Evolutionary conservation across 2,113 vertebrate genomes (phyloP).

Genomic region (Rynchops niger): DNA sequence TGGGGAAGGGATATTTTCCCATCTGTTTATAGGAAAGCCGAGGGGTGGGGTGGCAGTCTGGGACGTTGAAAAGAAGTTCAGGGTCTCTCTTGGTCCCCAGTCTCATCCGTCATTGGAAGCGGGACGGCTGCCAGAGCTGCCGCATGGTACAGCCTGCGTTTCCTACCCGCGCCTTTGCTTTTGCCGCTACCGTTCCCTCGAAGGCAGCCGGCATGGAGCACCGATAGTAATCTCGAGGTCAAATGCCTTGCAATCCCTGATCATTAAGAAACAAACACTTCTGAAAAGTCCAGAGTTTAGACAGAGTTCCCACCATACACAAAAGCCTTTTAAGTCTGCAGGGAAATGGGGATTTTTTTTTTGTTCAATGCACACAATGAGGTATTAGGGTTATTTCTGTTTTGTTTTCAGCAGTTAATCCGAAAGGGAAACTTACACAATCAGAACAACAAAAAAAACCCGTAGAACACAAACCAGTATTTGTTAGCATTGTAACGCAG

Average conservation of each 20-base stretch:
- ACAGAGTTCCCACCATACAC: conserved; percentile 56
- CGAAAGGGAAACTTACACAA: conserved; percentile 29
- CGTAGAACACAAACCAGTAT: conserved; percentile 17
- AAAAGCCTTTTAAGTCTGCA: conserved; percentile 35
- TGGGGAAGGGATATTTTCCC: conserved; percentile 17
- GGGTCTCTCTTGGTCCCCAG: conserved; percentile 12
- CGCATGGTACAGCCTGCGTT: neutral
- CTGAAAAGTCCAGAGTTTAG: neutral
- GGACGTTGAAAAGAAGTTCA: neutral
- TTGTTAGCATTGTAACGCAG: neutral
- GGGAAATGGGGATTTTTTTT: neutral
- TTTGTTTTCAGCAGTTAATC: conserved; percentile 41
- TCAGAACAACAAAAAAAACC: neutral
- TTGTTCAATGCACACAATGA: conserved; percentile 29
- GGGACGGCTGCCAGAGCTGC: neutral
- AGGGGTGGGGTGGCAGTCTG: neutral
- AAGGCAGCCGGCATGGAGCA: neutral
- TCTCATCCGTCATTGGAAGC: conserved; percentile 35
- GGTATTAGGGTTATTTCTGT: conserved; percentile 22
- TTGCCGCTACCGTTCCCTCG: neutral
- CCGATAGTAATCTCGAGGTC: neutral
- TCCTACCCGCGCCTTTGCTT: neutral
- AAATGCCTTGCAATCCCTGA: neutral
- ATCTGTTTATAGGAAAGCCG: neutral
- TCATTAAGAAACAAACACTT: conserved; percentile 24